These are phyloP conservation scores for Accipiter virgatus DNA, from an alignment of 2,113 vertebrate species.

Conservation along the genomic window DNA sequence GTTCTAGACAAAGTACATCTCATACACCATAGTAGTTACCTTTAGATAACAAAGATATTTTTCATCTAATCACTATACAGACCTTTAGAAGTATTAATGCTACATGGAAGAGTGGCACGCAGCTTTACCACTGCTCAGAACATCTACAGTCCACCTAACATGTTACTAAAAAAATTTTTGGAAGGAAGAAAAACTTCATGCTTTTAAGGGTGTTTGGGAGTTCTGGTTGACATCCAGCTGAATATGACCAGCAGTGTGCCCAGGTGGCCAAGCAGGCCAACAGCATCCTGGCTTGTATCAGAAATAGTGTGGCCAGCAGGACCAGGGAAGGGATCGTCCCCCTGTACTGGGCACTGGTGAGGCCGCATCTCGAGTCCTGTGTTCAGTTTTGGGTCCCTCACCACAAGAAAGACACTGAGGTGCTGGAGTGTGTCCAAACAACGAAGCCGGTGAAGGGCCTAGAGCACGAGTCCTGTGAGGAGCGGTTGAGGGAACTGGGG, in stretches of 20 bases:
- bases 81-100: not conserved
- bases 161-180: not conserved
- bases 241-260: not conserved
- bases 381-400: not conserved
- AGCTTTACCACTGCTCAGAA: not conserved
- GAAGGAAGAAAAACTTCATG: not conserved
- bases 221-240: not conserved
- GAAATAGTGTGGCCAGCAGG: too few species aligned
- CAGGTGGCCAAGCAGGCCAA: not conserved
- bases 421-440: rapidly evolving
- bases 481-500: not conserved
- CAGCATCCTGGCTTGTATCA: too few species aligned
- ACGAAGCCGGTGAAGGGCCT: not conserved
- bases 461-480: not conserved
- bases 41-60: not conserved
- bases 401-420: not conserved
- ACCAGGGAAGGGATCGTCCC: rapidly evolving
- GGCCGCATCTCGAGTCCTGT: rapidly evolving
- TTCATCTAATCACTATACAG: not conserved
- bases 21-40: not conserved
- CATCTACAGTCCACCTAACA: not conserved
- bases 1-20: not conserved
- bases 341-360: not conserved
- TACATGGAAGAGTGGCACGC: not conserved
- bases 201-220: not conserved